A percentile compares a stretch with the other conserved stretches of the same genome.
phyloP scores from a whole-genome alignment of 2,888 invertebrate genomes.

The Amphiduros pacificus region DNA sequence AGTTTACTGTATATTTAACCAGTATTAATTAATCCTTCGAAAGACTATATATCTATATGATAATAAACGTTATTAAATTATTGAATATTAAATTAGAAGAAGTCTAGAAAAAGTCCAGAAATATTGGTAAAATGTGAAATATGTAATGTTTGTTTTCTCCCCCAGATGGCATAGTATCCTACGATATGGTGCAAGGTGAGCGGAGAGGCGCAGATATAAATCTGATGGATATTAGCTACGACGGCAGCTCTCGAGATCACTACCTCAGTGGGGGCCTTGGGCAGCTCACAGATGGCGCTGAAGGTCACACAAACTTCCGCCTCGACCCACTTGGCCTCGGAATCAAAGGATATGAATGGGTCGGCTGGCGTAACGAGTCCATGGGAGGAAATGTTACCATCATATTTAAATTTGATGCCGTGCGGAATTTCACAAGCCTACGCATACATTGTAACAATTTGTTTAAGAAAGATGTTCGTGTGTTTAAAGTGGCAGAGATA shows the following conservation, averaged over 20 bases:
- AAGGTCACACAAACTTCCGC: conserved; percentile 76
- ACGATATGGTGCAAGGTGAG: conserved; percentile 87
- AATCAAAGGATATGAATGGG: conserved; percentile 75
- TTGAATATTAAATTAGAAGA: no score
- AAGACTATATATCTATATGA: no score
- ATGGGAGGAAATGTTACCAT: conserved; percentile 70
- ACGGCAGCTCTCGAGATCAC: conserved; percentile 69
- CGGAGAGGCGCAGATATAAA: conserved; percentile 78
- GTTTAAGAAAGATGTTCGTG: conserved; percentile 81
- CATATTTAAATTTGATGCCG: conserved; percentile 83
- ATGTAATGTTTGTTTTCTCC: no score
- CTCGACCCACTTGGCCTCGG: background rate
- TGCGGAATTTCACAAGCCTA: conserved; percentile 84
- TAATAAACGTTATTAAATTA: no score
- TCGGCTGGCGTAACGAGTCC: conserved; percentile 77
- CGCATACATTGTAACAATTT: conserved; percentile 84
- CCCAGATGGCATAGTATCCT: conserved; percentile 81
- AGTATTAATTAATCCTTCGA: no score
- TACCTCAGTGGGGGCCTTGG: conserved; percentile 77
- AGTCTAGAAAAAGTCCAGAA: no score
- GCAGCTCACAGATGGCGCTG: conserved; percentile 78
- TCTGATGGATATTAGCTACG: conserved; percentile 82
- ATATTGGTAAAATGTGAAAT: no score
- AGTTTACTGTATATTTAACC: background rate
- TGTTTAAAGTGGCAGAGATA: conserved; percentile 78